These are phyloP conservation scores for Pelagia noctiluca DNA, from an alignment of 30 jellyfish, hydroid and myxozoan genomes.

Conservation along the genomic window DNA sequence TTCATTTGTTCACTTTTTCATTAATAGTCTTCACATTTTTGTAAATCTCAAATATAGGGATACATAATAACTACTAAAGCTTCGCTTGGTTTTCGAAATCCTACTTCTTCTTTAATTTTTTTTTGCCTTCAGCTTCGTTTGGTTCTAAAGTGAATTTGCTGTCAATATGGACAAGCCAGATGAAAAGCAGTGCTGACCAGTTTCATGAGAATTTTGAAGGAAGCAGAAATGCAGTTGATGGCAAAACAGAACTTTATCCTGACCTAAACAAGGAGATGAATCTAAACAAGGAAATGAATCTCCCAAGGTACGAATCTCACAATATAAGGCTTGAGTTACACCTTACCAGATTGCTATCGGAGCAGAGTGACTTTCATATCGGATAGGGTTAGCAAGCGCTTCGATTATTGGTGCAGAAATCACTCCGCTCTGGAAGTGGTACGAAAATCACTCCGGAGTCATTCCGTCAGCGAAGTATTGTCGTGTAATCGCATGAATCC, in stretches of 20 bases:
- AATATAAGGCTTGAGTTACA: background rate
- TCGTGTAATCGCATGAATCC: too few species aligned
- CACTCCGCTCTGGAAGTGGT: too few species aligned
- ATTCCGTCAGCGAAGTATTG: too few species aligned
- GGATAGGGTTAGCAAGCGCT: background rate
- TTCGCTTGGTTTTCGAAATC: too few species aligned
- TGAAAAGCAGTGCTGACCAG: constrained; percentile 73
- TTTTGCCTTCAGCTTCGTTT: constrained; percentile 45
- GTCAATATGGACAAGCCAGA: constrained; percentile 80
- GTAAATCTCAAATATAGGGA: too few species aligned
- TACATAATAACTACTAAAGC: too few species aligned
- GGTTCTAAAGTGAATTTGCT: constrained; percentile 63
- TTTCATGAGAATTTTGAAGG: constrained; percentile 94
- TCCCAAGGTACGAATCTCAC: background rate
- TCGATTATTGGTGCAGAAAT: too few species aligned
- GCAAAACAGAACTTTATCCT: constrained; percentile 84
- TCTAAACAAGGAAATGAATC: constrained; percentile 19
- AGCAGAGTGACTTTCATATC: background rate
- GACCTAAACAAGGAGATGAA: constrained; percentile 57
- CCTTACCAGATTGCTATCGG: background rate
- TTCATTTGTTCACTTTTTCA: constrained; percentile 3
- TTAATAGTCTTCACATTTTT: background rate
- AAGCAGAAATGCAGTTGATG: constrained; percentile 79
- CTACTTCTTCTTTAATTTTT: too few species aligned
- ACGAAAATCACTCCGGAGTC: too few species aligned